Evolutionary conservation across 2,797 vertebrate genomes (phyloP), one percentile per base, ranked within the genome.

Genomic region (Cyprinella venusta): DNA sequence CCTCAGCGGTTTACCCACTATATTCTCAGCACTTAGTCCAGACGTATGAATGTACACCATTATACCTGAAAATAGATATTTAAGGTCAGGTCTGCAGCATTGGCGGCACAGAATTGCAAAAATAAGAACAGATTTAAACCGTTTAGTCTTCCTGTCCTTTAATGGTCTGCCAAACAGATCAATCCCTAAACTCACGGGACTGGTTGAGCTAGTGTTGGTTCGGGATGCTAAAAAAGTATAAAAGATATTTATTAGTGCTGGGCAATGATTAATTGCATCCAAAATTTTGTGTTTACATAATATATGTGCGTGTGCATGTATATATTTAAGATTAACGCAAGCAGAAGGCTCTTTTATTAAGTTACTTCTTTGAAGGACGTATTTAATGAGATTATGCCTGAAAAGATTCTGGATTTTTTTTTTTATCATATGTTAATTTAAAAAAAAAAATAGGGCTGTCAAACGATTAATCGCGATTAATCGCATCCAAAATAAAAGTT

Each of bases 1-100:
- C 79, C 69, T 77, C 77, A 65, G 75, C 64, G 50, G 77, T 80
- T 76, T 80, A 38, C 63, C 56, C 15, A 50, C 56, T 81, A 33
- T 63, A 63, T 56, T 12, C 24, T 36, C 21, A 68, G 71, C 24
- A 15, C 48, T 52, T 45, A 52, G 45, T 72, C 24, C 61, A 54
- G 12, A 54, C 4, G 16, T 16, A 16, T 76, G 63, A 75, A 33
- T 70, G 8, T 45, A 56, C n/a, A 12, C 8, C 3, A 67, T 82
- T 50, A 67, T 30, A 67, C 26, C n/a, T 30, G 71, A 76, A 54
- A 82, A 82, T 45, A 76, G 64, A 45, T 69, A n/a, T 21, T 16
- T 16, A 76, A n/a, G 63, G n/a, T 38, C 26, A 67, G 33, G 67
- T 36, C 5, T 15, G 10, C 2, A 2, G 16, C 26, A 6, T 33